phyloP scores from a whole-genome alignment of 2,888 invertebrate genomes.

The Beris morrisii region DNA sequence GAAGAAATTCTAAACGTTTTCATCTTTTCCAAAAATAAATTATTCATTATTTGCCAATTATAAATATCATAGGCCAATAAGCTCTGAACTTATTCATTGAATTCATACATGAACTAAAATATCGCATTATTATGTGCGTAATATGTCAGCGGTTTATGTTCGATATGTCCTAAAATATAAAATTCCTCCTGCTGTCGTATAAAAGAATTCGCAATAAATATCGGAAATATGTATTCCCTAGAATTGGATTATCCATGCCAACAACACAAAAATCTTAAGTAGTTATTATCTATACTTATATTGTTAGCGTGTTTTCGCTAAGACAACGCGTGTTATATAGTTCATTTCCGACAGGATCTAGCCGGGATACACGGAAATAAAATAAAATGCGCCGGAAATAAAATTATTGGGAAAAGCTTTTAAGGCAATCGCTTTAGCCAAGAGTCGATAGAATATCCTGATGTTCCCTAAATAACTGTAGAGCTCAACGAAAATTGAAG shows the following conservation, averaged over 20 bases:
- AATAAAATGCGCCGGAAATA: conserved; percentile 29
- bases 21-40: conserved; percentile 5
- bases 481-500: too few species aligned
- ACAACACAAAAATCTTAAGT: not conserved
- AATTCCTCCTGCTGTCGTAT: too few species aligned
- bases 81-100: conserved; percentile 14
- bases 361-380: conserved; percentile 16
- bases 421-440: conserved; percentile 31
- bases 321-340: not conserved
- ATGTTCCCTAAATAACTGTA: too few species aligned
- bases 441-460: conserved; percentile 1
- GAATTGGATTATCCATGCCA: too few species aligned
- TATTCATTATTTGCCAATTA: conserved; percentile 21
- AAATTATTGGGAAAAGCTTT: conserved; percentile 34
- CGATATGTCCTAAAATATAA: too few species aligned
- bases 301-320: conserved; percentile 6
- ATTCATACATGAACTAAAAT: conserved; percentile 12
- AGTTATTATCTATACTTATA: conserved; percentile 9
- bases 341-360: conserved; percentile 15
- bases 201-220: too few species aligned
- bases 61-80: conserved; percentile 23
- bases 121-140: too few species aligned
- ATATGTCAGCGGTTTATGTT: too few species aligned
- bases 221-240: too few species aligned
- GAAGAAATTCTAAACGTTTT: too few species aligned